Evolutionary conservation across 2,888 invertebrate species (phyloP).

Genomic region (Mechanitis messenoides): DNA sequence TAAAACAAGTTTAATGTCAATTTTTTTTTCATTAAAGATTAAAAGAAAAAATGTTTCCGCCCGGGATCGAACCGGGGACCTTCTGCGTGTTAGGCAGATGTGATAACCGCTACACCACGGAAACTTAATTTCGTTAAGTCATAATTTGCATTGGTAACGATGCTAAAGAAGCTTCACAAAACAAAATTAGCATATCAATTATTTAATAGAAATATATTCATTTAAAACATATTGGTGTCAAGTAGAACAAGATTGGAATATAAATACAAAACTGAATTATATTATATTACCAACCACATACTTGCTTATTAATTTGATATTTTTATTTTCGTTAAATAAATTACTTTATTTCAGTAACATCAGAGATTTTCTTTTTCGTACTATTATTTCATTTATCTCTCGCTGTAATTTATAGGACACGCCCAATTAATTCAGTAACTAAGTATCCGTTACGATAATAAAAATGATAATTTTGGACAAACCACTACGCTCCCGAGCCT

Average conservation of each 20-base stretch:
- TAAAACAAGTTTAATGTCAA: too few species aligned
- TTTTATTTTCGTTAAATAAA: background rate
- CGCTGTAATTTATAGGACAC: slow-evolving; percentile 34
- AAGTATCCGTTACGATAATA: slow-evolving; percentile 49
- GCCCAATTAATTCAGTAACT: slow-evolving; percentile 51
- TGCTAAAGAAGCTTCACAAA: too few species aligned
- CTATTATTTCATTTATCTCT: slow-evolving; percentile 7
- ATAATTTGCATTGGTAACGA: background rate
- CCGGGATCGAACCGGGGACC: slow-evolving; percentile 83
- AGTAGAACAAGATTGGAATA: too few species aligned
- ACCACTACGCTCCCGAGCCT: slow-evolving; percentile 9
- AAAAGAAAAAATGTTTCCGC: slow-evolving; percentile 70
- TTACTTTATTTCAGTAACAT: background rate
- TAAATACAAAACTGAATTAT: too few species aligned
- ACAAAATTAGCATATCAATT: too few species aligned
- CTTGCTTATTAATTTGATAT: too few species aligned
- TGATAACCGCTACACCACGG: slow-evolving; percentile 87
- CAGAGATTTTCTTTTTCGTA: background rate
- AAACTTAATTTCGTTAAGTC: slow-evolving; percentile 52
- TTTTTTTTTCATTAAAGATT: too few species aligned
- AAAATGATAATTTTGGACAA: slow-evolving; percentile 52
- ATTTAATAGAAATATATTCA: too few species aligned
- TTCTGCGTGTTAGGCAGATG: slow-evolving; percentile 88
- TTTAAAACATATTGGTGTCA: too few species aligned
- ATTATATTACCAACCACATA: background rate